Evolutionary conservation across 2,888 invertebrate species (phyloP).

Genomic region (Nasonia oneida): DNA sequence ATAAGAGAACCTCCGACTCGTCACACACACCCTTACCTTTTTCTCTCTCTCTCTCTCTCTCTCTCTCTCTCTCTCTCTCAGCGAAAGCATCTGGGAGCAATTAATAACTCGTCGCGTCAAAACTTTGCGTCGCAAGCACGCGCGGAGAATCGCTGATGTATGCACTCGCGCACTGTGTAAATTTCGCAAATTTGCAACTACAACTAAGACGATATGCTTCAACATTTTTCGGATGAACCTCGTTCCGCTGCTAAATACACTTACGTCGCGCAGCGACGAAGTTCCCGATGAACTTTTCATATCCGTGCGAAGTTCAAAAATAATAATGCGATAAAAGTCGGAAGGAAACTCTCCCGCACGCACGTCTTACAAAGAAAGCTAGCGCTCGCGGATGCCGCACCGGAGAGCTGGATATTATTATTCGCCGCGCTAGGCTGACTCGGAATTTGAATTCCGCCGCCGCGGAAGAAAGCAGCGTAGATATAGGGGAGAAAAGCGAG

Average conservation of each 20-base stretch:
- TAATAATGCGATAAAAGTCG: background rate
- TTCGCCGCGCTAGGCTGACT: background rate
- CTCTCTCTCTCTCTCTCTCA: too few relatives aligned
- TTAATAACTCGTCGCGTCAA: constrained; percentile 17
- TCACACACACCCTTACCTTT: background rate
- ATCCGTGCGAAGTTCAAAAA: background rate
- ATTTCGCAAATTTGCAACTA: constrained; percentile 1
- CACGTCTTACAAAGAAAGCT: background rate
- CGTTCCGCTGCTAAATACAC: background rate
- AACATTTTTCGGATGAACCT: background rate
- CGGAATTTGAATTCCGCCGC: constrained; percentile 41
- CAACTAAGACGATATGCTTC: too few relatives aligned
- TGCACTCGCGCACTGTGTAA: background rate
- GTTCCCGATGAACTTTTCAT: too few relatives aligned
- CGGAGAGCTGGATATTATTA: constrained; percentile 36
- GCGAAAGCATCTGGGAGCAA: background rate
- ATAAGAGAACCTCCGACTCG: background rate
- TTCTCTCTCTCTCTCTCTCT: background rate
- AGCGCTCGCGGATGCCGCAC: background rate
- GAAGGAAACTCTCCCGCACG: background rate
- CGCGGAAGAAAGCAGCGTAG: background rate
- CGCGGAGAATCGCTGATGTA: background rate
- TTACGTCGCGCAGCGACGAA: background rate
- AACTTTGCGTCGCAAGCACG: constrained; percentile 17
- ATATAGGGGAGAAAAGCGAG: background rate